These are phyloP conservation scores for Sterrhoptilus dennistouni DNA, from an alignment of 2,113 vertebrate species.

Conservation along the genomic window DNA sequence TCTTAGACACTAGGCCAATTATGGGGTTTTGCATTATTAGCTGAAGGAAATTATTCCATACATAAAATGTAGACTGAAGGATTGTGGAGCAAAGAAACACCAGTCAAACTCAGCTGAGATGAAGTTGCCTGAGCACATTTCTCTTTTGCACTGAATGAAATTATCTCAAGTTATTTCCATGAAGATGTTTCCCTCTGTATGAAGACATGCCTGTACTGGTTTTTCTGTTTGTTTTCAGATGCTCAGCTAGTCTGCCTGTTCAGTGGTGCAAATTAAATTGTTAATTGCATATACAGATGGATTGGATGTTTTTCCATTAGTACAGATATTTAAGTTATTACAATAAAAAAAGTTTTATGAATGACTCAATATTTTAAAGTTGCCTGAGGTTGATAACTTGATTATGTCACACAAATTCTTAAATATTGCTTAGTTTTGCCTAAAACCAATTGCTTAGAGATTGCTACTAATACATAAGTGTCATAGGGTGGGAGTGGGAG, in stretches of 20 bases:
- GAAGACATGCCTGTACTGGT: background rate
- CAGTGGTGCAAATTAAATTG: background rate
- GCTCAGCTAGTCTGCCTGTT: background rate
- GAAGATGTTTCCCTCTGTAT: background rate
- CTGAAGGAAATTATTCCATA: background rate
- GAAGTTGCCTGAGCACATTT: background rate
- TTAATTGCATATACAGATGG: background rate
- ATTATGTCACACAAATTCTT: background rate
- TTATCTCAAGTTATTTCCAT: background rate
- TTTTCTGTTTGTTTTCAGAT: background rate
- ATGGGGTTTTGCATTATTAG: background rate
- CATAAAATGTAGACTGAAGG: background rate
- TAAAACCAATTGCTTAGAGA: background rate
- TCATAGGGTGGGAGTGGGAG: background rate
- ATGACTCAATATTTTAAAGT: background rate
- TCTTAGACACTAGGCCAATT: background rate
- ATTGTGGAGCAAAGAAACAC: background rate
- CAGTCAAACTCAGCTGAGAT: background rate
- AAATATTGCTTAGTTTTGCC: background rate
- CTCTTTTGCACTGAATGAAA: background rate
- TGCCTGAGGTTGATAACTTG: background rate
- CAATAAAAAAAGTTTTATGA: background rate
- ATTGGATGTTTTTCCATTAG: background rate
- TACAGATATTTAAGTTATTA: background rate
- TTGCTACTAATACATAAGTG: background rate